Percentiles rank a stretch among this genome's conserved stretches.
These are phyloP conservation scores for Ophioninae sp. DNA, from an alignment of 2,888 invertebrate species.

Conservation along the genomic window DNA sequence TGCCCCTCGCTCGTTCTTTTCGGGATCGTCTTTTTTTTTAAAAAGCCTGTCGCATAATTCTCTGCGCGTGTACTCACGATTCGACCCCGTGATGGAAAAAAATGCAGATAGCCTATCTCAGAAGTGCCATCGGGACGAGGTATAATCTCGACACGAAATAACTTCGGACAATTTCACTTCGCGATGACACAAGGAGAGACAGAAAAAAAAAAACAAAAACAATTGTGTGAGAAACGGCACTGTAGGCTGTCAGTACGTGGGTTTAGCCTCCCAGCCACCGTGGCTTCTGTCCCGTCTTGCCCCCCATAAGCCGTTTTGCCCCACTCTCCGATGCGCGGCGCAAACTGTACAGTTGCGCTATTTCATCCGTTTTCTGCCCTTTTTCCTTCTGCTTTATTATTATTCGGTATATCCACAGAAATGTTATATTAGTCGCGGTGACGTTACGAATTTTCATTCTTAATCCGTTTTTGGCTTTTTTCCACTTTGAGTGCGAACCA, in stretches of 20 bases:
- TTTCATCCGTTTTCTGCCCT: not conserved
- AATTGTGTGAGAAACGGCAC: slow-evolving; percentile 44
- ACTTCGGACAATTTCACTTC: slow-evolving; percentile 24
- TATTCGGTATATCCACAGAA: slow-evolving; percentile 3
- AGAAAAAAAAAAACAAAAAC: slow-evolving; percentile 31
- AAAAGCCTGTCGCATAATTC: not conserved
- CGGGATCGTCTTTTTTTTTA: slow-evolving; percentile 1
- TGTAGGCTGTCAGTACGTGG: slow-evolving; percentile 46
- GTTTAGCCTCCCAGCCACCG: slow-evolving; percentile 30
- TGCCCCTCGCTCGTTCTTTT: slow-evolving; percentile 35
- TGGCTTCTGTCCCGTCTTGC: slow-evolving; percentile 63
- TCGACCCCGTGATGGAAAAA: not conserved
- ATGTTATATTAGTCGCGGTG: not conserved
- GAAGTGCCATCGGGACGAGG: not conserved
- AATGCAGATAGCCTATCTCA: not conserved
- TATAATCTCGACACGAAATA: not conserved
- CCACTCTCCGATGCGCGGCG: slow-evolving; percentile 58
- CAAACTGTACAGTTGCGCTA: slow-evolving; percentile 25
- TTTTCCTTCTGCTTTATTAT: not conserved
- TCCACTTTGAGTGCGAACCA: not conserved
- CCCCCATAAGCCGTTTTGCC: slow-evolving; percentile 61
- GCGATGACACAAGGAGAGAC: not conserved
- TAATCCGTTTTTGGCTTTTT: not conserved
- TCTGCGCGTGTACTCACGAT: slow-evolving; percentile 23
- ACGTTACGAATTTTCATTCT: not conserved